Base-by-base conservation (phyloP, 2,888 invertebrate species). In the Laothoe populi region DNA sequence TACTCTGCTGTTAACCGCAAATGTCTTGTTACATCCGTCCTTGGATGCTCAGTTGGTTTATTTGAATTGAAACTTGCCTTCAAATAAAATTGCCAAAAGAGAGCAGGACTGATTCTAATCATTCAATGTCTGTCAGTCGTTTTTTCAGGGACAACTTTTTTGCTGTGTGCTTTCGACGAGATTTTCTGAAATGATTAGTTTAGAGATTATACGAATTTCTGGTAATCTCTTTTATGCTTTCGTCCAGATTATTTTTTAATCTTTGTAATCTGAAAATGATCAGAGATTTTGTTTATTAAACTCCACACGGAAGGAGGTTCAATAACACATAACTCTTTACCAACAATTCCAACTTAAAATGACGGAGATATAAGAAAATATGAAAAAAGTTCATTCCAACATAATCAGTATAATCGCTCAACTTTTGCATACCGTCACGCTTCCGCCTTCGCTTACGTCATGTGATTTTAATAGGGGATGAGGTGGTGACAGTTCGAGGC, bases 401-500 rank as follows among this genome's bases (percentile, higher is more conserved):
- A 23, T 10, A 53, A 53, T 53, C 53, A 35, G 19, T 53, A 44
- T 44, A 31, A 53, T 53, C 53, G 35, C 19, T 31, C 19, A 53
- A 53, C 53, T 35, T 53, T 35, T 4, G 48, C 26, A 7, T 24
- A 23, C 13, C 46, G 11, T 31, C 49, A 49, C 49, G 16, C 10
- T 26, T 42, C 8, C 1, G 21, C 21, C 23, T 79, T 82, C 78
- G 44, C 44, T 49, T n/a, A 49, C 49, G 49, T 49, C 49, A 49
- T 10, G 85, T 85, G 86, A 86, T 87, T 89, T 86, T 87, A 86
- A 88, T 85, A 79, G 82, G 76, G 66, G 65, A 72, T 69, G 74
- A 62, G 46, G 60, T 64, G 48, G 48, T 11, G 53, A 53, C 53
- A 53, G 49, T 78, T 72, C 73, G 71, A 71, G 76, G 74, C 71